phyloP scores from a whole-genome alignment of 37 sponge, comb jelly and placozoan genomes.

The Spongilla lacustris region DNA sequence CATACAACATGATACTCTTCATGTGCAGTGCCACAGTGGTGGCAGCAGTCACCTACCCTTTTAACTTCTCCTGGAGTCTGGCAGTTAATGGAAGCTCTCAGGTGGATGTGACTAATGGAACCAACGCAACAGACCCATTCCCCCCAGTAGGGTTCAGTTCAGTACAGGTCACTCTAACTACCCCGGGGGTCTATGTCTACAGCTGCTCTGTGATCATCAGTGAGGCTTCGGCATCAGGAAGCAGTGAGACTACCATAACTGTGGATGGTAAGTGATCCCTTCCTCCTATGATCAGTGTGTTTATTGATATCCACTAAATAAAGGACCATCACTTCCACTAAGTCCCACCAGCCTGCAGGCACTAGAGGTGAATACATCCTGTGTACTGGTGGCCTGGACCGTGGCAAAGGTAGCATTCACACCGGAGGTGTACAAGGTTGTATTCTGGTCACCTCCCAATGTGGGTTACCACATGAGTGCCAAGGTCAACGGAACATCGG shows the following conservation, averaged over 20 bases:
- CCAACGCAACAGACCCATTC: background rate
- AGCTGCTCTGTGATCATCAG: background rate
- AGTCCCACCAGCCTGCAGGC: background rate
- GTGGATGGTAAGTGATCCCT: background rate
- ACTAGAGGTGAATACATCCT: background rate
- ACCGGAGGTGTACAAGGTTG: constrained; percentile 1
- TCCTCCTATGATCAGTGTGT: background rate
- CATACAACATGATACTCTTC: background rate
- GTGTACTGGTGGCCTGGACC: constrained; percentile 2
- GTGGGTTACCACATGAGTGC: too few species aligned
- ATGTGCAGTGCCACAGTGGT: background rate
- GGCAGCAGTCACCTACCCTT: background rate
- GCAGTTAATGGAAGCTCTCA: background rate
- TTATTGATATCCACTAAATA: background rate
- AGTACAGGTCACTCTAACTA: background rate
- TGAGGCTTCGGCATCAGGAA: background rate
- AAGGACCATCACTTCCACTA: background rate
- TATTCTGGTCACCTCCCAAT: background rate
- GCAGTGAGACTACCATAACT: background rate
- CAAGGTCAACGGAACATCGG: background rate
- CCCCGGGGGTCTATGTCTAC: background rate
- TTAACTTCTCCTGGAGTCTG: background rate
- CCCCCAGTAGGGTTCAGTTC: background rate
- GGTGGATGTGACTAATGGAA: background rate
- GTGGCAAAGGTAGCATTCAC: constrained; percentile 14